Evolutionary conservation across 2,113 vertebrate genomes (phyloP), one percentile per base, ranked within the genome.

Genomic region (Heteronetta atricapilla): DNA sequence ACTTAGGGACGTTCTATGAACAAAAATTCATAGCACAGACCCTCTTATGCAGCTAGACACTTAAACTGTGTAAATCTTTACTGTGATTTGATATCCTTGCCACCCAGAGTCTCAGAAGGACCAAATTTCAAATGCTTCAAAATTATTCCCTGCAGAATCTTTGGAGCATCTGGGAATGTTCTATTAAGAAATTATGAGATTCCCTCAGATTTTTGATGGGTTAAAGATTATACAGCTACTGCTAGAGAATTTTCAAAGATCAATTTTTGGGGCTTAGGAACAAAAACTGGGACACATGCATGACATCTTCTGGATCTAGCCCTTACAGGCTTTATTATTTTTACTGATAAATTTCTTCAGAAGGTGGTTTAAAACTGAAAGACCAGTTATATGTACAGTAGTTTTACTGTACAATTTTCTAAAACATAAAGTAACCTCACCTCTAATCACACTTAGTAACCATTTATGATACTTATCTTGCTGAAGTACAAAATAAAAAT

Each of bases 61-160:
- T 42, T 68, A 13, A 46, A 76, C 6, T 53, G n/a, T n/a, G n/a
- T n/a, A n/a, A n/a, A n/a, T n/a, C 31, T 33, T 73, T 75, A 6
- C 38, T 68, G 58, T 38, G 38, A 56, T 89, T 92, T 83, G 29
- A 28, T 38, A 25, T 38, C 28, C 50, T 84, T 86, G 46, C 60
- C 89, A 84, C 77, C 68, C 44, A 64, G 59, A 59, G 12, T 92
- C 63, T 90, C 73, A 36, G 73, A 78, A 85, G 64, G 36, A 89
- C 95, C 69, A 81, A 90, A 94, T 70, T 9, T 55, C 31, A 91
- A 31, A 38, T 33, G 60, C 67, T 93, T 94, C 53, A 93, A 90
- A 94, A 94, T 93, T 21, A 70, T 66, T 74, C 64, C 60, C 77
- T 84, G 48, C 13, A 81, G 76, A 40, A 83, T 50, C 42, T 42